Conservation (phyloP, 2,797 vertebrate species). For the Acomys russatus region DNA sequence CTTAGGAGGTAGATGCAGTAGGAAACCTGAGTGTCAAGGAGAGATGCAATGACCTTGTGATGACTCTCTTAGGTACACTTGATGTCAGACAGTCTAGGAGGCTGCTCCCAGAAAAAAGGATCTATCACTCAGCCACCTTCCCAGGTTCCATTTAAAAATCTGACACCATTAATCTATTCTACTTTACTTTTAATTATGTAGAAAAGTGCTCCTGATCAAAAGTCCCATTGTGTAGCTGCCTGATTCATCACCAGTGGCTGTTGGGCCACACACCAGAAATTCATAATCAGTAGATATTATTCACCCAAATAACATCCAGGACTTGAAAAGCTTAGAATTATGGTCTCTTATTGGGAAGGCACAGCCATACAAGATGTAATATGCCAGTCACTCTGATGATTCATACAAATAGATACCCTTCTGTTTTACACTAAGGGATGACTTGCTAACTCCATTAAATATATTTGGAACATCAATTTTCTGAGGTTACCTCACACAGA, state of each 20-base stretch:
- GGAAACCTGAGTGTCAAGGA: constrained; percentile 38
- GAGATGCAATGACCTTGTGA: constrained; percentile 67
- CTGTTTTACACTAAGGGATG: not conserved
- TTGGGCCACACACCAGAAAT: constrained; percentile 77
- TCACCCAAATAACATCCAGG: constrained; percentile 61
- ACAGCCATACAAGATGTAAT: not conserved
- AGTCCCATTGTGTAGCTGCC: constrained; percentile 75
- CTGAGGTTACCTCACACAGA: not conserved
- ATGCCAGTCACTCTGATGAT: not conserved
- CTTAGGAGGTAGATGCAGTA: constrained; percentile 39
- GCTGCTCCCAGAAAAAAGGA: constrained; percentile 62
- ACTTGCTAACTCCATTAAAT: not conserved
- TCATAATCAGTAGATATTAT: constrained; percentile 72
- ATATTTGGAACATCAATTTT: constrained; percentile 6
- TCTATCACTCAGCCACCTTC: constrained; percentile 67
- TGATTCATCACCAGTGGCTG: constrained; percentile 76
- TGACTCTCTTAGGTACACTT: constrained; percentile 48
- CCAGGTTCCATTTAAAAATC: constrained; percentile 74
- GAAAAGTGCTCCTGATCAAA: constrained; percentile 82
- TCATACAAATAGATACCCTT: not conserved
- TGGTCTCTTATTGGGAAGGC: constrained; percentile 11
- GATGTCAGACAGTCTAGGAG: constrained; percentile 16
- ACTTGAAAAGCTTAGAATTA: constrained; percentile 32
- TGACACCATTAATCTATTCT: constrained; percentile 79
- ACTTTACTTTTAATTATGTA: constrained; percentile 79